Evolutionary conservation across 2,888 invertebrate species (phyloP), one percentile per base, ranked within the genome.

Genomic region (Odontothrips loti): DNA sequence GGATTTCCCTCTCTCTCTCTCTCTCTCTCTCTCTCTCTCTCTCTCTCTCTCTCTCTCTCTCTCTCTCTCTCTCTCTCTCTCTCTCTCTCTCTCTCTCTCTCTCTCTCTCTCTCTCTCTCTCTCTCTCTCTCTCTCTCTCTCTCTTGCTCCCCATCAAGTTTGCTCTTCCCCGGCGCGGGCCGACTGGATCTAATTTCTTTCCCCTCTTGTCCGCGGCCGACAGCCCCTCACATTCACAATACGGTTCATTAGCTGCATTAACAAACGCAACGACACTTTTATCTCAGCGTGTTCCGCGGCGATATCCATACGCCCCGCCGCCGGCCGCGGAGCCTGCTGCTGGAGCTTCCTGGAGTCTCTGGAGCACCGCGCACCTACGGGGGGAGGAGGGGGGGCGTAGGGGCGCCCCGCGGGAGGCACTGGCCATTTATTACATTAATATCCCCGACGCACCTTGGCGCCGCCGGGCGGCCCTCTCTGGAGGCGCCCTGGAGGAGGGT

Each of bases 51-150:
- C 58, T 0, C 12, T 11, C 58, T 51, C 51, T 3, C 51, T 51
- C 51, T 8, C 51, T 8, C 51, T 51, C 51, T 51, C 51, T 1
- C 68, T 23, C 6, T 8, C 23, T 23, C n/a, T n/a, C n/a, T n/a
- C n/a, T n/a, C n/a, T n/a, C 63, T n/a, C 63, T n/a, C 63, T n/a
- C 58, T 63, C 63, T 63, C 6, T 63, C 63, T 63, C 63, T 63
- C 10, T 63, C 63, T 63, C 63, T 63, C 63, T 63, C n/a, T 63
- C 63, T 63, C 63, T 4, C 63, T 4, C 63, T 10, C 63, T 10
- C 63, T 10, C 63, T 10, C 63, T 10, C 63, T 10, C 63, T 10
- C 63, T n/a, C n/a, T n/a, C n/a, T n/a, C n/a, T n/a, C n/a, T n/a
- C n/a, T n/a, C n/a, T n/a, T n/a, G n/a, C n/a, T 10, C 63, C 2